Evolutionary conservation across 1,140 invertebrate genomes (phyloP), one percentile per base, ranked within the genome.

Genomic region (Hyles euphorbiae): DNA sequence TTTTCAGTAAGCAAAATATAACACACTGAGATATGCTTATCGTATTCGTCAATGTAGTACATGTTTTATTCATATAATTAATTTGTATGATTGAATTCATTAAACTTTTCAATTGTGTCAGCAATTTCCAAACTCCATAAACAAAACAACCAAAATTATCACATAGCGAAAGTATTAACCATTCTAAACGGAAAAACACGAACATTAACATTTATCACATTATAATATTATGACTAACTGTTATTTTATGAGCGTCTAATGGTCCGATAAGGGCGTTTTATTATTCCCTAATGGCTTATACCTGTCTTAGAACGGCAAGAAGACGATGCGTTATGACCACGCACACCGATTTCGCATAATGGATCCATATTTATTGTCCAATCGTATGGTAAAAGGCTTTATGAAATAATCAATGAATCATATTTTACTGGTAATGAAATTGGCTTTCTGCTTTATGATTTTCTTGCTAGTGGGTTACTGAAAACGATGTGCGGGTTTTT

Each of bases 161-260:
- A 40, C 36, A 40, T 8, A 8, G 43, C 46, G 53, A 46, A 60
- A 54, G 11, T 46, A 40, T 56, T 58, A 47, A 51, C 56, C 53
- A 60, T 58, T 57, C 57, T 70, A 59, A n/a, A 53, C 48, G 55
- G 70, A 79, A 85, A 81, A 85, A 88, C 79, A 83, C 61, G 57
- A 73, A 74, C 83, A 85, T 87, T 85, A 87, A 76, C 82, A 81
- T 88, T 79, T 64, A 86, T 86, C 82, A 87, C 73, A 76, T 77
- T 85, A 83, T 81, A 81, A 82, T 83, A 85, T 84, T 86, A 88
- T 85, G 83, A 87, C 79, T 88, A 88, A 88, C 82, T 84, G 83
- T 88, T 87, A 88, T 88, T 88, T 88, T 88, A 88, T 72, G 83
- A 85, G 79, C 80, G 68, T 76, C 79, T 87, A 88, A 88, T 88